Evolutionary conservation across 2,797 vertebrate species (phyloP), one percentile per base, ranked within the genome.

Genomic region (Eulemur albifrons): DNA sequence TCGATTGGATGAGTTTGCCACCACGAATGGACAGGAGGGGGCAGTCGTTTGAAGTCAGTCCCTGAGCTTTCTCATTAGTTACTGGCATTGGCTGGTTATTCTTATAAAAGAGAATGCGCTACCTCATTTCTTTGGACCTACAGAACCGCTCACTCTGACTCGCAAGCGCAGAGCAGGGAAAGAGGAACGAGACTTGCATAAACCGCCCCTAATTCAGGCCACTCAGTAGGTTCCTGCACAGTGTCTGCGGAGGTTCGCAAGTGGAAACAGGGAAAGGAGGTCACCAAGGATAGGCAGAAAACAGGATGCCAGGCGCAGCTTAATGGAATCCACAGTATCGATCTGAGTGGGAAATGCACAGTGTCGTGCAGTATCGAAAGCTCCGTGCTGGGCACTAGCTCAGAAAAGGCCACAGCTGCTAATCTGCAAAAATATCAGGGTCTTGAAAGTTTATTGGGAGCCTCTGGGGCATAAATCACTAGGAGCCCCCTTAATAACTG

Each of bases 381-480:
- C 69, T 79, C 84, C 59, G 25, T n/a, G 15, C 89, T 76, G 61
- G 65, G 83, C 27, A 11, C 17, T 38, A 20, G 65, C 70, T 96
- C 54, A 40, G 80, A 81, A 96, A 95, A 95, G 63, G 90, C 50
- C 73, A 57, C 59, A 77, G 81, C 80, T 91, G 77, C 72, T 95
- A 80, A 92, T 94, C n/a, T 96, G 89, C 38, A 94, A 93, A 93
- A 94, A 52, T 48, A 88, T 81, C 75, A 96, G 90, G 45, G 88
- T 63, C 87, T 90, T 43, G 13, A 48, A 90, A 94, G 82, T 81
- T 81, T 67, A 75, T 7, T 15, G 25, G 75, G 35, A 82, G 10
- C 21, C 38, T 40, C 63, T 61, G 23, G 72, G 80, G 80, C 38
- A 88, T 50, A 93, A 93, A 83, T 96, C 63, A 77, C 21, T 52